phyloP scores from a whole-genome alignment of 2,888 invertebrate species.

The Chymomyza caudatula region DNA sequence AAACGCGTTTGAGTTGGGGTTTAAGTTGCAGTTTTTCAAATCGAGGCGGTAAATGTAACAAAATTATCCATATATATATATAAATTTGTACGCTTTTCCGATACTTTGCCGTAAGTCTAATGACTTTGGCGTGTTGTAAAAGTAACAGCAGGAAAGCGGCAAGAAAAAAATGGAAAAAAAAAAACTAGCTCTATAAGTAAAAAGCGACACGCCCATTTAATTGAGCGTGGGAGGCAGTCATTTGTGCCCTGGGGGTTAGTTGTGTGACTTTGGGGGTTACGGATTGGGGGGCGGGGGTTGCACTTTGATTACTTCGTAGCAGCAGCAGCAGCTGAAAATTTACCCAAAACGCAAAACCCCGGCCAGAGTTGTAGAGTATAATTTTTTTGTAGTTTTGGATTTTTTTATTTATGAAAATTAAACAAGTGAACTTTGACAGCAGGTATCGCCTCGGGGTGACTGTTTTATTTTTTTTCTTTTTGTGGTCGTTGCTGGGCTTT shows the following conservation, averaged over 20 bases:
- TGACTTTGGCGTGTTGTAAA: conserved; percentile 21
- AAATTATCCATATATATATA: too few relatives aligned
- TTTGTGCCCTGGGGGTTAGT: background rate
- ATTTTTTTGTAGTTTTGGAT: background rate
- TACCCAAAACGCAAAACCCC: conserved; percentile 43
- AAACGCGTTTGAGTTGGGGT: background rate
- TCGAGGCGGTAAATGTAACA: too few relatives aligned
- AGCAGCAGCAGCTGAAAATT: conserved; percentile 55
- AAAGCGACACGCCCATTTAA: conserved; percentile 58
- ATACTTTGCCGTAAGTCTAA: conserved; percentile 7
- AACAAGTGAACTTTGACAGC: conserved; percentile 68
- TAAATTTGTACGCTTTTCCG: too few relatives aligned
- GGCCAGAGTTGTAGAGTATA: background rate
- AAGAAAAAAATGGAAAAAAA: background rate
- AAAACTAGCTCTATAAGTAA: background rate
- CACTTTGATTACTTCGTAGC: conserved; percentile 51
- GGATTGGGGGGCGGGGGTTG: conserved; percentile 23
- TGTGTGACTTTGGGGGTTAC: background rate
- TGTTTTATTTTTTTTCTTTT: conserved; percentile 9
- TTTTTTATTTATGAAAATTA: conserved; percentile 66
- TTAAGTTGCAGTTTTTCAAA: too few relatives aligned
- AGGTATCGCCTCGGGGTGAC: conserved; percentile 51
- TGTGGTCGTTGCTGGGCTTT: conserved; percentile 18
- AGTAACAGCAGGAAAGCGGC: conserved; percentile 2
- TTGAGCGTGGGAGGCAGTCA: conserved; percentile 40